Evolutionary conservation across 2,113 vertebrate genomes (phyloP), one percentile per base, ranked within the genome.

Genomic region (Cryptomyrus ogoouensis): DNA sequence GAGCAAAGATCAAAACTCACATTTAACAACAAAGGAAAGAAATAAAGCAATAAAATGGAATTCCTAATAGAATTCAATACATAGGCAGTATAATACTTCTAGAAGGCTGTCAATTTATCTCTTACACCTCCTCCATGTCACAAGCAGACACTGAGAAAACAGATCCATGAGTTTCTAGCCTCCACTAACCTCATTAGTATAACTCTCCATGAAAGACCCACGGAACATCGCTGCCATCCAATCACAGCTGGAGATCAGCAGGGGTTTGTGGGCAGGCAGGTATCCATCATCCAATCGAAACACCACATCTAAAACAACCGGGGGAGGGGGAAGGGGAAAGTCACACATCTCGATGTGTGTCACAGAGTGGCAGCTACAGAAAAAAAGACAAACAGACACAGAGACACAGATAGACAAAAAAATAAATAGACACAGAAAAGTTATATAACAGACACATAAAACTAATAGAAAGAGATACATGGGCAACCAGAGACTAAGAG

Each of bases 161-260:
- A 84, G 42, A 47, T 24, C 39, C 35, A 83, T 2, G 9, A 17
- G 83, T 42, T 84, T 47, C 21, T 46, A 47, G 24, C 10, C 42
- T 44, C 83, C 19, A 52, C 94, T 95, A 92, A 98, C 97, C 96
- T 97, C 96, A 0, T 96, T 91, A 0, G 96, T 95, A 80, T 97
- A 97, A 94, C 97, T 98, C 94, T 98, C 97, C 89, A 97, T 96
- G 92, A 98, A 98, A 24, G 97, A 96, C 52, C 97, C 97, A 2
- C 97, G 96, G 92, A 98, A 98, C 97, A 98, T 97, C 90, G 97
- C 97, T 5, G 97, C 96, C 97, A 98, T 98, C 97, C 97, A 98
- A 93, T 97, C 97, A 0, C 97, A 98, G 95, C 97, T 97, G 0
- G 97, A 97, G 49, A 98, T 97, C 88, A 98, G 97, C 94, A 98